Conservation (phyloP, 2,113 vertebrate species). For the Myiozetetes cayanensis region DNA sequence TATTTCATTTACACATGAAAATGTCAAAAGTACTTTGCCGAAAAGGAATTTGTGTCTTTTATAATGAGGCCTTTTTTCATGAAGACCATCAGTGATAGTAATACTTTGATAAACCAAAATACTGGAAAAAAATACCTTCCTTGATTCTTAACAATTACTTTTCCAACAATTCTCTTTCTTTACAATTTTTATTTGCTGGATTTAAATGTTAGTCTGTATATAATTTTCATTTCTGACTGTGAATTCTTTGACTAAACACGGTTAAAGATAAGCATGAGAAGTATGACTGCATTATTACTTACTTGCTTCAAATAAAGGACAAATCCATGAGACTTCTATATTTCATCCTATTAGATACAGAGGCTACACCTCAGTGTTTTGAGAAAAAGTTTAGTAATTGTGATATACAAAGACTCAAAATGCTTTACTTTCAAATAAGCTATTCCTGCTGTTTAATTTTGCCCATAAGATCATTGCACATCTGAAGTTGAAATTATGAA, state of each 20-base stretch:
- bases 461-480: background rate
- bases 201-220: background rate
- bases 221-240: background rate
- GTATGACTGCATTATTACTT: background rate
- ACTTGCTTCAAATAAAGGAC: background rate
- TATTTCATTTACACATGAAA: background rate
- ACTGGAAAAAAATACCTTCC: background rate
- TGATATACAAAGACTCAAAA: background rate
- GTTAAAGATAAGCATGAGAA: background rate
- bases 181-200: background rate
- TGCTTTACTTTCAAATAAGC: background rate
- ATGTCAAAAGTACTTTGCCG: background rate
- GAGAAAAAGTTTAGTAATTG: background rate
- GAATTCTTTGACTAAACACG: background rate
- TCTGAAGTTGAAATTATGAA: background rate
- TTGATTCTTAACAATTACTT: background rate
- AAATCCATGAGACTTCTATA: background rate
- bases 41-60: background rate
- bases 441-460: background rate
- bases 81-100: background rate
- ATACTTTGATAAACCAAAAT: background rate
- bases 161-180: background rate
- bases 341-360: background rate
- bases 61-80: background rate
- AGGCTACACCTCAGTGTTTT: background rate